phyloP scores from a whole-genome alignment of 2,113 vertebrate species.

The Xenopus borealis region DNA sequence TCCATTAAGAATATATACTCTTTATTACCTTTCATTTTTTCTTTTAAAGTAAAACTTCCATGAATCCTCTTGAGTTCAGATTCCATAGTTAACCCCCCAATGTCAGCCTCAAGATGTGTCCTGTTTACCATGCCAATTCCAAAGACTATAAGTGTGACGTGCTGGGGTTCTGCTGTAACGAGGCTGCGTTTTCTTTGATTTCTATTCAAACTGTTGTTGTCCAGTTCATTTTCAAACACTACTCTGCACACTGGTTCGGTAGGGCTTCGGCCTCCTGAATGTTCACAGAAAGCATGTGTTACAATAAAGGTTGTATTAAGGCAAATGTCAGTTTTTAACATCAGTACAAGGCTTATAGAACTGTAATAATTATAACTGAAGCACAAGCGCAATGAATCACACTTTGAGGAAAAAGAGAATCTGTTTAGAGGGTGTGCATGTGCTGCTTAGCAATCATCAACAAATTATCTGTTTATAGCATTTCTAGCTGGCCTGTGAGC shows the following conservation, averaged over 20 bases:
- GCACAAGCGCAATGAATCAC: no score
- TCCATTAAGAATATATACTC: no score
- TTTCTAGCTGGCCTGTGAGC: no score
- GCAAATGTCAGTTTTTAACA: no score
- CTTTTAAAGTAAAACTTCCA: slow-evolving; percentile 94
- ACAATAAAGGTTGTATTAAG: neutral
- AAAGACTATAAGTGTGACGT: slow-evolving; percentile 93
- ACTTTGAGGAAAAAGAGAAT: no score
- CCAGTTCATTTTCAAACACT: slow-evolving; percentile 90
- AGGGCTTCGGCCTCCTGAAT: slow-evolving; percentile 73
- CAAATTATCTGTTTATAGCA: no score
- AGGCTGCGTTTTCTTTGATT: slow-evolving; percentile 81
- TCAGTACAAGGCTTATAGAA: no score
- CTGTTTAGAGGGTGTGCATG: no score
- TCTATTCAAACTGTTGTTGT: slow-evolving; percentile 69
- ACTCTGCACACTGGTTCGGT: slow-evolving; percentile 82
- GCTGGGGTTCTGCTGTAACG: slow-evolving; percentile 83
- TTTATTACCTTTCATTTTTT: slow-evolving; percentile 93
- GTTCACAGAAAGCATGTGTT: neutral
- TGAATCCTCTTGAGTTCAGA: slow-evolving; percentile 96
- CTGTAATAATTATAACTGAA: no score
- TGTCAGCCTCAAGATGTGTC: slow-evolving; percentile 94
- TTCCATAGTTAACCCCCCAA: slow-evolving; percentile 95
- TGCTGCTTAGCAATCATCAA: no score
- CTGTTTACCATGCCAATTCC: slow-evolving; percentile 97